A percentile compares a stretch with the other conserved stretches of the same genome.
Conservation (phyloP, 2,113 vertebrate species). For the Marmota flaviventris region DNA sequence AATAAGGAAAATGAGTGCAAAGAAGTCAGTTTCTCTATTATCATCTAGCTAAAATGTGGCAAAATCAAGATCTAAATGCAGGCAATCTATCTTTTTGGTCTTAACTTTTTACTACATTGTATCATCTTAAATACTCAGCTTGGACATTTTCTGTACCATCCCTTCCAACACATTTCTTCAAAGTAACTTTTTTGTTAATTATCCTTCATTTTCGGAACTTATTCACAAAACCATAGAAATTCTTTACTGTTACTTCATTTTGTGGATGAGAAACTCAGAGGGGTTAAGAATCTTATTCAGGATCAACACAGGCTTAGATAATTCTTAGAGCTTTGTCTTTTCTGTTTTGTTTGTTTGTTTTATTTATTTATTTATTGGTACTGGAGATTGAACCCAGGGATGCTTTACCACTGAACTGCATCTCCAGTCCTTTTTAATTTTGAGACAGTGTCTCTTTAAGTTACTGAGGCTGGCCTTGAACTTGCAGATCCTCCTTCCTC, state of each 20-base stretch:
- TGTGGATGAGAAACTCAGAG: not conserved
- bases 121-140: not conserved
- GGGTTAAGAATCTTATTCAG: slow-evolving; percentile 16
- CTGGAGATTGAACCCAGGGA: too few relatives aligned
- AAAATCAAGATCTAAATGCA: not conserved
- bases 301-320: not conserved
- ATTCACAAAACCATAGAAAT: slow-evolving; percentile 37
- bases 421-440: too few relatives aligned
- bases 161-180: slow-evolving; percentile 25
- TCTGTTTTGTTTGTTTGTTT: too few relatives aligned
- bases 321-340: not conserved
- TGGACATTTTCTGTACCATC: not conserved
- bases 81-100: not conserved
- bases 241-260: slow-evolving; percentile 38
- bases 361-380: too few relatives aligned
- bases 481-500: too few relatives aligned
- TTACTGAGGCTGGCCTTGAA: too few relatives aligned
- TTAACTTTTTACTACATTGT: not conserved
- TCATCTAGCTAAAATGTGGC: not conserved
- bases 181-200: slow-evolving; percentile 25
- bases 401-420: too few relatives aligned
- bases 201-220: slow-evolving; percentile 35
- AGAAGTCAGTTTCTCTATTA: not conserved
- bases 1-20: not conserved
- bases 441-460: too few relatives aligned